Base-by-base conservation (phyloP, 2,888 invertebrate species). In the Chrysomela aeneicollis region DNA sequence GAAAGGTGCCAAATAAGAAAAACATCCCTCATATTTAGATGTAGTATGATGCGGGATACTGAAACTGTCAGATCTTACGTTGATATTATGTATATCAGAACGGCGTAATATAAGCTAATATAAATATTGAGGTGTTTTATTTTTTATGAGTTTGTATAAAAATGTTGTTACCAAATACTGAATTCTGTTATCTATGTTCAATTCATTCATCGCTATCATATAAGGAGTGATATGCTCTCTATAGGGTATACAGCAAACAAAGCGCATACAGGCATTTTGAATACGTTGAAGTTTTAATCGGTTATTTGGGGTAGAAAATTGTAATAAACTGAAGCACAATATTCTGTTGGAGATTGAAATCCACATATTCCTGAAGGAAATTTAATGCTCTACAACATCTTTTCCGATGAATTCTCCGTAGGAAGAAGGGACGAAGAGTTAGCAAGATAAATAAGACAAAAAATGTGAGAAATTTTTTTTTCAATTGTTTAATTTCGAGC, bases 311-410 rank as follows among this genome's bases (percentile, higher is more conserved):
- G 35, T 10, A 18, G 21, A 17, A 19, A 18, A 50, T 10, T 50
- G 6, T 21, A 19, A 10, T 50, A 50, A 1, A 50, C 50, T 50
- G 21, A 21, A 49, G 49, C 18, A 2, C 49, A 49, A 49, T 17
- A 49, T 15, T 49, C 18, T 49, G 15, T 49, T 50, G 52, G 52
- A 26, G 52, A 30, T 52, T n/a, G n/a, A n/a, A n/a, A n/a, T n/a
- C n/a, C n/a, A n/a, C n/a, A n/a, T n/a, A n/a, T n/a, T n/a, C n/a
- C n/a, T n/a, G n/a, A n/a, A n/a, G n/a, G n/a, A n/a, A n/a, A n/a
- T n/a, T n/a, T n/a, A n/a, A n/a, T n/a, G n/a, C n/a, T n/a, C n/a
- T n/a, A n/a, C n/a, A n/a, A n/a, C n/a, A n/a, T n/a, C n/a, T n/a
- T n/a, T n/a, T n/a, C n/a, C n/a, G n/a, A n/a, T n/a, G n/a, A n/a